A percentile compares a stretch with the other conserved stretches of the same genome.
phyloP scores from a whole-genome alignment of 2,113 vertebrate species.

The Bubo scandiacus region DNA sequence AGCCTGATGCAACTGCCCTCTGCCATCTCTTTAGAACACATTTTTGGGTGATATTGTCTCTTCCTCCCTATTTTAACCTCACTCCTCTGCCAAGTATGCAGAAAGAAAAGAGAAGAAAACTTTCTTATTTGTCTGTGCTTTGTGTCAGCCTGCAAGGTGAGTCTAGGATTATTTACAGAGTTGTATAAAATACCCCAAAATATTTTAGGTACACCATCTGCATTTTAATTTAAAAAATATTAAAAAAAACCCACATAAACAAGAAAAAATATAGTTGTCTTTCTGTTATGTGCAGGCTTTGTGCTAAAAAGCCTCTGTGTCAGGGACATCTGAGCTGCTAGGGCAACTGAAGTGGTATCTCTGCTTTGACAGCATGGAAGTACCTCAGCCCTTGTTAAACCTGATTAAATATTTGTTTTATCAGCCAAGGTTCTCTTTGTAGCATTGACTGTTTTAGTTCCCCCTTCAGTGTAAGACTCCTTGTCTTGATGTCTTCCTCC shows the following conservation, averaged over 20 bases:
- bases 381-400: background rate
- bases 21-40: background rate
- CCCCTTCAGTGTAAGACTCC: background rate
- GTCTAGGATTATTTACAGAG: background rate
- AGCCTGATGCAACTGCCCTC: background rate
- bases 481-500: background rate
- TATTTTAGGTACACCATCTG: background rate
- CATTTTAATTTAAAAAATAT: background rate
- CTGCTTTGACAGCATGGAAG: background rate
- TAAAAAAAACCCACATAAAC: accelerated
- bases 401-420: background rate
- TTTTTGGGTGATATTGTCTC: background rate
- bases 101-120: background rate
- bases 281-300: background rate
- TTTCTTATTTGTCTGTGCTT: background rate
- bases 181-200: background rate
- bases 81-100: background rate
- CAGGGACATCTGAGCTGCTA: background rate
- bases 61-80: background rate
- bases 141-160: background rate
- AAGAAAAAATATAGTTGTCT: background rate
- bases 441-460: background rate
- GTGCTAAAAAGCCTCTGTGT: background rate
- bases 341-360: background rate
- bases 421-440: background rate